Base-by-base conservation (phyloP, 2,113 vertebrate genomes). In the Vicugna pacos region DNA sequence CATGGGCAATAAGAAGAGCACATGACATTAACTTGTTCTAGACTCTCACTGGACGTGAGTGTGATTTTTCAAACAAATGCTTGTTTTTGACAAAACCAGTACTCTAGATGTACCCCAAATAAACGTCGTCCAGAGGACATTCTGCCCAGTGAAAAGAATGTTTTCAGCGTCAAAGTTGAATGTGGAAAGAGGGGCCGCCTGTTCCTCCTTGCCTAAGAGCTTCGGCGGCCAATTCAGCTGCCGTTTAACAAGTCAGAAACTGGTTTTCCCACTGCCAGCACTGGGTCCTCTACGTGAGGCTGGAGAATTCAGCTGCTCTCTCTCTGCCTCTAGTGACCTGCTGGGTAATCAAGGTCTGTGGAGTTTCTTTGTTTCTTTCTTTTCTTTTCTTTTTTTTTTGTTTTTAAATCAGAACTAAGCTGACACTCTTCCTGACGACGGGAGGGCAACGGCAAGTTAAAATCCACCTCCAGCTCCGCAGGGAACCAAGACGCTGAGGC, bases 161-260 rank as follows among this genome's bases (percentile, higher is more conserved):
- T 94, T 95, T 91, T 89, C 56, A 50, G 77, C 1, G 0, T 69
- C 69, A 87, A 93, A 46, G 26, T 73, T 75, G 88, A 88, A 81
- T n/a, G 46, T 48, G 58, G 86, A 77, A 81, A 70, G 22, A 84
- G 42, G 38, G 77, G 62, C 35, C 58, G 60, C 75, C 8, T 3
- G n/a, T 42, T 69, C 69, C 67, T 93, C 50, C 19, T 56, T 70
- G 89, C 19, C 11, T 38, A 95, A 82, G 67, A 52, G 62, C 10
- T 56, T 91, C 30, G 3, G 8, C 3, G 30, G 91, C 94, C 95
- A 85, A 89, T 52, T 75, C 30, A 30, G 95, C 81, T 84, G 92
- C 95, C 97, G 81, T 90, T 96, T 97, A 95, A 92, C 83, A 95
- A 96, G 91, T 96, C 95, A 95, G 94, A 97, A 95, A 93, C 77